Evolutionary conservation across 2,888 invertebrate species (phyloP).

Genomic region (Lacanobia wlatinum): DNA sequence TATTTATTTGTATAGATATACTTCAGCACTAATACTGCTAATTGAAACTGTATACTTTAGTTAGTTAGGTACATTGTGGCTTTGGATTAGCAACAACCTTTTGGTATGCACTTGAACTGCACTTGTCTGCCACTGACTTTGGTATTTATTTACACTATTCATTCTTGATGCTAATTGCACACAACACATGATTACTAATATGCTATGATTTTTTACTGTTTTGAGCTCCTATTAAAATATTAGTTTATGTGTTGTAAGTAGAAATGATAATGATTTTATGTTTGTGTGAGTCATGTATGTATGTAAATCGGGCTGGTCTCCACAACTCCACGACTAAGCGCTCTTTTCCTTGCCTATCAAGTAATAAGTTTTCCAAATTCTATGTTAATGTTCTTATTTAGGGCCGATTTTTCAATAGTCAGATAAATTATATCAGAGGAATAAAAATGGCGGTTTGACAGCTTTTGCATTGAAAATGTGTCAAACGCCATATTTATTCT

Average conservation of each 20-base stretch:
- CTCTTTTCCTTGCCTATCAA: no score
- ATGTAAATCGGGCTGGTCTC: no score
- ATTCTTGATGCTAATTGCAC: constrained; percentile 11
- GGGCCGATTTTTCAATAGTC: no score
- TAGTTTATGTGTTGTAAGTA: background rate
- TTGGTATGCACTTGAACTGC: background rate
- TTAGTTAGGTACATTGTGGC: background rate
- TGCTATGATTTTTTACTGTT: background rate
- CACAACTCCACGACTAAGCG: no score
- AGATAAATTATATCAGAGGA: no score
- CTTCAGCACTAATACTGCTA: background rate
- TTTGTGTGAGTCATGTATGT: constrained; percentile 5
- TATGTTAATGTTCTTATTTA: background rate
- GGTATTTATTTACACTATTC: background rate
- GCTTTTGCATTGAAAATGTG: no score
- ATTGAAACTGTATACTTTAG: background rate
- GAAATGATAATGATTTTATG: background rate
- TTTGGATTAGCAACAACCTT: background rate
- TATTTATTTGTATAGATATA: background rate
- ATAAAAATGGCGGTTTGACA: no score
- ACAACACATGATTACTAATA: constrained; percentile 8
- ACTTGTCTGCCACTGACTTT: background rate
- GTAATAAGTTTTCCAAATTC: background rate
- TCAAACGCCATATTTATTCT: no score
- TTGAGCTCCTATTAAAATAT: constrained; percentile 12